Percentiles rank a stretch among this genome's conserved stretches.
Conservation (phyloP, 2,888 invertebrate species). For the Endomychus coccineus region DNA sequence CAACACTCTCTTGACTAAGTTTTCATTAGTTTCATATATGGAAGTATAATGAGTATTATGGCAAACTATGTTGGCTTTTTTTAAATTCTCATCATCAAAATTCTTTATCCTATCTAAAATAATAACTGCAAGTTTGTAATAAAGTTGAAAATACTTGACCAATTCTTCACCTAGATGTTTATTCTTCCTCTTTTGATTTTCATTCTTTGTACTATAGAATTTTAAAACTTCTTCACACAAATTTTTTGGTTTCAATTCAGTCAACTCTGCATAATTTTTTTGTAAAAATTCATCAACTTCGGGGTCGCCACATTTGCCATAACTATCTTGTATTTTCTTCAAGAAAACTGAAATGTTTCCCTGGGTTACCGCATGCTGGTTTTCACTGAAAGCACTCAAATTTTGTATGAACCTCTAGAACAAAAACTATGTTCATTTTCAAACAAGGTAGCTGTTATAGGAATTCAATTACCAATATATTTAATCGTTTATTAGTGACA, state of each 20-base stretch:
- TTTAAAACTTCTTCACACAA: background rate
- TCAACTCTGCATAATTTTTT: background rate
- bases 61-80: too few relatives aligned
- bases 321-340: background rate
- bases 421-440: background rate
- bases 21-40: too few relatives aligned
- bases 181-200: conserved; percentile 1
- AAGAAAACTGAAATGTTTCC: background rate
- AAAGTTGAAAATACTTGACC: too few relatives aligned
- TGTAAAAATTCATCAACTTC: background rate
- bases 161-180: background rate
- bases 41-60: too few relatives aligned
- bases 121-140: too few relatives aligned
- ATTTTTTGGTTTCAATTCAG: background rate
- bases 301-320: background rate
- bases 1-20: background rate
- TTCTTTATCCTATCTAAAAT: too few relatives aligned
- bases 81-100: too few relatives aligned
- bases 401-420: conserved; percentile 3
- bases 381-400: background rate
- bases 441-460: background rate
- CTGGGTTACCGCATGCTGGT: background rate
- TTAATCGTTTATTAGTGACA: conserved; percentile 20
- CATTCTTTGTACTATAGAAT: background rate
- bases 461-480: conserved; percentile 21